A percentile compares a stretch with the other conserved stretches of the same genome.
These are phyloP conservation scores for Allygus modestus DNA, from an alignment of 2,888 invertebrate genomes.

Conservation along the genomic window DNA sequence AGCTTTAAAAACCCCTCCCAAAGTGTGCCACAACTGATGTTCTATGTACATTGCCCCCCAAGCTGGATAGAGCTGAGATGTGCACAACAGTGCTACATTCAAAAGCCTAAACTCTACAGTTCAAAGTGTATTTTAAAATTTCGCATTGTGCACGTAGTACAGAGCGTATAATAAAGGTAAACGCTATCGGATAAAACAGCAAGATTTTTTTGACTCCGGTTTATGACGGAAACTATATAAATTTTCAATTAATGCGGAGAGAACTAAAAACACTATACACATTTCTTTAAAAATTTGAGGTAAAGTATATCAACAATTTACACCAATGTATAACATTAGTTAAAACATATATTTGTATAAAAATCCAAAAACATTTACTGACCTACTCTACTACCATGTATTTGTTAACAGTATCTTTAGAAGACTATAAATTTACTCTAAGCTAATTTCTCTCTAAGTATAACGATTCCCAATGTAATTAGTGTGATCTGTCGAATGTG, in stretches of 20 bases:
- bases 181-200: slow-evolving; percentile 14
- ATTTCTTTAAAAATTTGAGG: slow-evolving; percentile 10
- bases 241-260: background rate
- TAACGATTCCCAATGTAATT: slow-evolving; percentile 1
- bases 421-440: slow-evolving; percentile 46
- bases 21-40: slow-evolving; percentile 44
- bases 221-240: background rate
- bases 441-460: slow-evolving; percentile 40
- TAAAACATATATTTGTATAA: slow-evolving; percentile 53
- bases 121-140: slow-evolving; percentile 44
- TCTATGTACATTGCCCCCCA: slow-evolving; percentile 17
- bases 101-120: slow-evolving; percentile 48
- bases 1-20: slow-evolving; percentile 52
- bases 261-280: slow-evolving; percentile 29
- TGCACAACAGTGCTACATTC: slow-evolving; percentile 27
- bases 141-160: slow-evolving; percentile 32
- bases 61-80: slow-evolving; percentile 26
- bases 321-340: slow-evolving; percentile 49
- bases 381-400: slow-evolving; percentile 35
- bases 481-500: background rate
- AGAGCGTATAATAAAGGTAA: slow-evolving; percentile 28
- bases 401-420: slow-evolving; percentile 42
- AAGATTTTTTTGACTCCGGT: background rate
- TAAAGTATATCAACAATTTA: slow-evolving; percentile 33
- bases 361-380: slow-evolving; percentile 47